Percentiles rank a stretch among this genome's conserved stretches.
Evolutionary conservation across 2,113 vertebrate genomes (phyloP).

Genomic region (Triplophysa rosa): DNA sequence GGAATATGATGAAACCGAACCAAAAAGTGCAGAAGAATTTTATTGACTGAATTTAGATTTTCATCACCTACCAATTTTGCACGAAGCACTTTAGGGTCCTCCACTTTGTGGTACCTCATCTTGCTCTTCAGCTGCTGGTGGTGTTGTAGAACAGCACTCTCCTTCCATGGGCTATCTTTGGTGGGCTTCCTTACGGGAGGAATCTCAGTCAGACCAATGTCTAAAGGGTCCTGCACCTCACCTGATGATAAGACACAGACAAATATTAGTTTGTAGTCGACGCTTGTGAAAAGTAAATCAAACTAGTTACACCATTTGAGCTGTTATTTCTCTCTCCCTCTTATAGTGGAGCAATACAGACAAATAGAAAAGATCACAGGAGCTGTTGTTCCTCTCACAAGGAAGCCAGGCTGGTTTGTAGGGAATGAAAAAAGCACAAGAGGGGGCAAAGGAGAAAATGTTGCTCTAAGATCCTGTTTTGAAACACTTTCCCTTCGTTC

Average conservation of each 20-base stretch:
- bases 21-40: too few species aligned
- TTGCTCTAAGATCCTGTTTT: too few species aligned
- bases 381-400: too few species aligned
- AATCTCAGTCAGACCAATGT: conserved; percentile 64
- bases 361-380: too few species aligned
- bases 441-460: too few species aligned
- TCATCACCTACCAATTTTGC: conserved; percentile 67
- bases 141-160: conserved; percentile 73
- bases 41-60: not conserved
- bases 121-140: conserved; percentile 72
- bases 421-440: too few species aligned
- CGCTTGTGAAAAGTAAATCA: not conserved
- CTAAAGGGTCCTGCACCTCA: conserved; percentile 62
- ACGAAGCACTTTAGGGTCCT: conserved; percentile 65
- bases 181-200: conserved; percentile 62
- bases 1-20: too few species aligned
- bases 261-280: not conserved
- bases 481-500: too few species aligned
- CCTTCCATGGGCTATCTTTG: conserved; percentile 70
- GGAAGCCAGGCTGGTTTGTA: too few species aligned
- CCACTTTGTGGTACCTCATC: conserved; percentile 76
- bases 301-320: too few species aligned
- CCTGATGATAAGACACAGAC: conserved; percentile 50
- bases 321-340: too few species aligned
- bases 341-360: too few species aligned